Evolutionary conservation across 2,888 invertebrate species (phyloP).

Genomic region (Ornithoptera alexandrae): DNA sequence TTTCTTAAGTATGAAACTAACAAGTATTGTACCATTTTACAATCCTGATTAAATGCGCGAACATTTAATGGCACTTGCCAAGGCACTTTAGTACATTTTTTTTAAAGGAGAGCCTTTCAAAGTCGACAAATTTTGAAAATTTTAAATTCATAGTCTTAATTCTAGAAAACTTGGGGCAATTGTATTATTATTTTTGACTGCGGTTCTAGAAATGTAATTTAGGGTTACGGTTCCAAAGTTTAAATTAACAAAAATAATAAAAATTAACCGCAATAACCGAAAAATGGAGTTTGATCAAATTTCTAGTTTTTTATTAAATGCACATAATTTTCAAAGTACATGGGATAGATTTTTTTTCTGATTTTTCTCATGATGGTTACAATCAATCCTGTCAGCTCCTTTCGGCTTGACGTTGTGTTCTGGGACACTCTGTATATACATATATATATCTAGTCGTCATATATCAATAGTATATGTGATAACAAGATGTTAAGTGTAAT

Average conservation of each 20-base stretch:
- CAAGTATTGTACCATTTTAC: constrained; percentile 9
- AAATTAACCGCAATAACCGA: constrained; percentile 6
- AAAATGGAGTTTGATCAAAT: neutral
- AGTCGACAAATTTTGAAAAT: too few species aligned
- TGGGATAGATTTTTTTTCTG: neutral
- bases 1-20: neutral
- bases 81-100: too few species aligned
- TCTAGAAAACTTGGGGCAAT: constrained; percentile 2
- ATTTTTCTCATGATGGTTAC: neutral
- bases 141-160: constrained; percentile 7
- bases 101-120: too few species aligned
- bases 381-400: neutral
- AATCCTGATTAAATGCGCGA: constrained; percentile 2
- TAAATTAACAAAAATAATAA: constrained; percentile 6
- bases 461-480: too few species aligned
- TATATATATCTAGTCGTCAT: too few species aligned
- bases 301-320: constrained; percentile 8
- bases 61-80: neutral
- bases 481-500: too few species aligned
- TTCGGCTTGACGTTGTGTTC: neutral
- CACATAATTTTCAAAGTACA: neutral
- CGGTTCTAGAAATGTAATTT: neutral
- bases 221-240: constrained; percentile 1
- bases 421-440: neutral
- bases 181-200: constrained; percentile 3